These are phyloP conservation scores for Lithophane semibrunnea DNA, from an alignment of 2,888 invertebrate genomes.

Conservation along the genomic window DNA sequence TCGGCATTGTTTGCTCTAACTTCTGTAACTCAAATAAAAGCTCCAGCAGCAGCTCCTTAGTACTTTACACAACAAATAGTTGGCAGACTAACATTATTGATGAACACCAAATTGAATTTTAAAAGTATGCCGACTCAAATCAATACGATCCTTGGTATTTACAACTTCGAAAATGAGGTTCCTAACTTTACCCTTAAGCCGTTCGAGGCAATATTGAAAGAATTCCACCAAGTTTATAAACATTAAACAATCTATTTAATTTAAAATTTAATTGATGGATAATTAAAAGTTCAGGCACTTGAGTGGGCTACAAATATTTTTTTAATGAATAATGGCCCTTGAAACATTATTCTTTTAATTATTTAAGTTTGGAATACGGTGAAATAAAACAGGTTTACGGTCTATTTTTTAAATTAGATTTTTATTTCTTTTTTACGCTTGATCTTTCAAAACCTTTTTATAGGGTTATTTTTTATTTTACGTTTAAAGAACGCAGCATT, in stretches of 20 bases:
- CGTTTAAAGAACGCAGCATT: constrained; percentile 22
- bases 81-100: constrained; percentile 52
- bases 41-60: neutral
- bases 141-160: constrained; percentile 58
- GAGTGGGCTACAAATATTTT: constrained; percentile 51
- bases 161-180: constrained; percentile 64
- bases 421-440: constrained; percentile 50
- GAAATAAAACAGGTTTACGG: constrained; percentile 46
- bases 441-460: constrained; percentile 18
- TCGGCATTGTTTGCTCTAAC: constrained; percentile 28
- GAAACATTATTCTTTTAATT: constrained; percentile 54
- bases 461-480: constrained; percentile 23
- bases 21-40: constrained; percentile 39
- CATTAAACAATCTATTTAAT: constrained; percentile 73
- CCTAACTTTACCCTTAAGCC: constrained; percentile 54
- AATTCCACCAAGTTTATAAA: constrained; percentile 69
- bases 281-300: constrained; percentile 68
- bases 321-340: constrained; percentile 43
- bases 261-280: constrained; percentile 72
- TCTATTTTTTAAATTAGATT: constrained; percentile 40
- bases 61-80: constrained; percentile 47
- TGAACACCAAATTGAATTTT: constrained; percentile 58
- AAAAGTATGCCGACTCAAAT: constrained; percentile 64
- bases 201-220: constrained; percentile 66
- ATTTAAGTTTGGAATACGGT: constrained; percentile 47